Evolutionary conservation across 1,140 invertebrate genomes (phyloP).

Genomic region (Coenobita brevimanus): DNA sequence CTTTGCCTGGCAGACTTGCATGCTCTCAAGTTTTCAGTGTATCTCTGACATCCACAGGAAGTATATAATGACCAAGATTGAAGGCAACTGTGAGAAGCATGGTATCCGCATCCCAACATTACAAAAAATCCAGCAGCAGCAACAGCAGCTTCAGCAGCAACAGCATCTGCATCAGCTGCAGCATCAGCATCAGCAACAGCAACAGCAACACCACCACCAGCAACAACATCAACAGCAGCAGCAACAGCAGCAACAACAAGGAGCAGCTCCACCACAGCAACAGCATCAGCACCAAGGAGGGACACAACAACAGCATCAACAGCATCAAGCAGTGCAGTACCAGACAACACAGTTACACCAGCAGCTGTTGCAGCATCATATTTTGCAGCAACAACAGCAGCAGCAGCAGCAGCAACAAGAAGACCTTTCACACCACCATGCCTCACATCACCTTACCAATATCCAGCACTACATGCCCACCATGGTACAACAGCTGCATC

Average conservation of each 20-base stretch:
- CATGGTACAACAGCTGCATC: slow-evolving; percentile 9
- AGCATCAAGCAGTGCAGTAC: slow-evolving; percentile 35
- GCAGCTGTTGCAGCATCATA: slow-evolving; percentile 13
- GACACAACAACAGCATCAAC: slow-evolving; percentile 28
- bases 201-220: slow-evolving; percentile 30
- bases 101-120: slow-evolving; percentile 21
- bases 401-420: background rate
- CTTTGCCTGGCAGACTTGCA: too few relatives aligned
- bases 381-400: slow-evolving; percentile 3
- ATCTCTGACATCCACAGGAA: slow-evolving; percentile 26
- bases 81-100: slow-evolving; percentile 43
- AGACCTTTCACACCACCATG: background rate
- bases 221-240: slow-evolving; percentile 43
- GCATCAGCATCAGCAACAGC: slow-evolving; percentile 38
- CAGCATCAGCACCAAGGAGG: slow-evolving; percentile 26
- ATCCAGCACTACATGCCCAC: background rate
- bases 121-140: slow-evolving; percentile 37
- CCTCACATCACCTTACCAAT: too few relatives aligned
- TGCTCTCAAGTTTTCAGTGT: too few relatives aligned
- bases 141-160: slow-evolving; percentile 38
- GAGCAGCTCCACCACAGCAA: slow-evolving; percentile 34
- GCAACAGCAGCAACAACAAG: slow-evolving; percentile 28
- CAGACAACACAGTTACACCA: slow-evolving; percentile 17
- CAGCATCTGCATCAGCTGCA: background rate
- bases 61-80: slow-evolving; percentile 49